phyloP scores from a whole-genome alignment of 2,797 vertebrate genomes.

The Sitta carolinensis region DNA sequence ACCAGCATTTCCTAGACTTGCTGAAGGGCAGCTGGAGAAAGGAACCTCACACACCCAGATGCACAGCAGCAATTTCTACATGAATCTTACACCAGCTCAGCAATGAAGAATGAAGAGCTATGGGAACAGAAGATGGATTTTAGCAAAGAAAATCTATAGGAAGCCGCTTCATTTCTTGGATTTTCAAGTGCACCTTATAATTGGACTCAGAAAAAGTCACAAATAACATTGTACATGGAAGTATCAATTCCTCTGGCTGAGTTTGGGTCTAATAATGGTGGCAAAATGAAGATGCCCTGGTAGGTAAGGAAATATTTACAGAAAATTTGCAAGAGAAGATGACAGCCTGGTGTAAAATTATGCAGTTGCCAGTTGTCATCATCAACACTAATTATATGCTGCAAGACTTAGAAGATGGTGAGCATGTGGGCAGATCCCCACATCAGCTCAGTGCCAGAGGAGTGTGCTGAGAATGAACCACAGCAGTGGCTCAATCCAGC shows the following conservation, averaged over 20 bases:
- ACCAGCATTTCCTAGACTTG: neutral
- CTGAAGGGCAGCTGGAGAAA: neutral
- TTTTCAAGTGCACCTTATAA: neutral
- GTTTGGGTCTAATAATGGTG: neutral
- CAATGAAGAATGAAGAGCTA: neutral
- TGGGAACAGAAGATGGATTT: neutral
- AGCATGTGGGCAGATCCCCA: neutral
- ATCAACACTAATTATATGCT: neutral
- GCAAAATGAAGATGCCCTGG: neutral
- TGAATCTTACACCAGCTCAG: neutral
- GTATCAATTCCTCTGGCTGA: neutral
- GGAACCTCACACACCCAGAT: neutral
- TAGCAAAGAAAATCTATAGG: neutral
- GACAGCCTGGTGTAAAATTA: neutral
- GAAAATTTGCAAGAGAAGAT: neutral
- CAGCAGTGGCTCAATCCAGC: neutral
- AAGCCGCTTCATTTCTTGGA: neutral
- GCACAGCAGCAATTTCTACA: neutral
- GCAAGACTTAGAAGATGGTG: neutral
- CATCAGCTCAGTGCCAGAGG: rapidly evolving
- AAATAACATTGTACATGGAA: neutral
- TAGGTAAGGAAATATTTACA: neutral
- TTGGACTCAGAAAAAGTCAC: neutral
- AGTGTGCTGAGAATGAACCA: neutral
- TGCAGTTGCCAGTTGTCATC: neutral